Evolutionary conservation across 2,888 invertebrate species (phyloP), one percentile per base, ranked within the genome.

Genomic region (Priocnemis perturbator): DNA sequence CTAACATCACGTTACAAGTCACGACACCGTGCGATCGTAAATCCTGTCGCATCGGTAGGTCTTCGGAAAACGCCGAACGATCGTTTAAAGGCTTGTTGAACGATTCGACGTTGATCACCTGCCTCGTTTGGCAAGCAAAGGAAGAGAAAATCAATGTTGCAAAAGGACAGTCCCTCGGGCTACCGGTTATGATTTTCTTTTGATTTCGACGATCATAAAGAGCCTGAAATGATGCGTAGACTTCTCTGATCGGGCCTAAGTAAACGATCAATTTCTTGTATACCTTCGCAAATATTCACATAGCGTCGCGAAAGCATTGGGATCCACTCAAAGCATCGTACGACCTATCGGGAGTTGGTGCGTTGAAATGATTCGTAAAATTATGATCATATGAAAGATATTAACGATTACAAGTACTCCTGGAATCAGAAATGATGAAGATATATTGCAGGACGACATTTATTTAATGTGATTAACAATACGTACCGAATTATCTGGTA

Each of bases 31-130:
- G 37, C 37, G 37, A 44, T 53, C 62, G 21, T 71, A 67, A 60
- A 62, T 62, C 64, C 53, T 20, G 45, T 67, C 61, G 23, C 66
- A 4, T 4, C 19, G 5, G 20, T 30, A 30, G 17, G 37, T 55
- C 66, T 63, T 60, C 50, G 56, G 63, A 63, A 67, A 67, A 56
- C 30, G 19, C 26, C 52, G 45, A 67, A 75, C 59, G 68, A 63
- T 48, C 62, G 73, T 73, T 76, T 78, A 78, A 78, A 76, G 78
- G 78, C 64, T 73, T 66, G 73, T 73, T 78, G 76, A 78, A 73
- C 64, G 71, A 45, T 45, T 26, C 17, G 50, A 48, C 58, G 48
- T 53, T 67, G 60, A 57, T 20, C 60, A 61, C 67, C 20, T 52
- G 60, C 45, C 57, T 37, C 60, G 50, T 67, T 76, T 55, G 64